Conservation (phyloP, 2,113 vertebrate genomes). For the Dromaius novaehollandiae region DNA sequence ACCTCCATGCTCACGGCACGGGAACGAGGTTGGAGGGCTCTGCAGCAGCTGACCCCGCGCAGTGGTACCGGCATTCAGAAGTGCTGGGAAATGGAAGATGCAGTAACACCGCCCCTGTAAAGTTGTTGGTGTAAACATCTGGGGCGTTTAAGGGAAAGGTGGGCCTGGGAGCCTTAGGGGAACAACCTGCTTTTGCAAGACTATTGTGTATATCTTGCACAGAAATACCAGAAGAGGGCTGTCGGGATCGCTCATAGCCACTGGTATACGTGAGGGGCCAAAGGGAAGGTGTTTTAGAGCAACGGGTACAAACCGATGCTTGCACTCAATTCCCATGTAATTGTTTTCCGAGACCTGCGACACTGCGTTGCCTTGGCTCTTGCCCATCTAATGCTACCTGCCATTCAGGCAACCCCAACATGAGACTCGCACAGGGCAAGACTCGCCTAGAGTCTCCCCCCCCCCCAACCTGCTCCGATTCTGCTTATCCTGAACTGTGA, state of each 20-base stretch:
- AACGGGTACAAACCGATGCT: neutral
- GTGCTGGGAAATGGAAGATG: neutral
- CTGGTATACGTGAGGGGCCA: neutral
- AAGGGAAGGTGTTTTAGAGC: neutral
- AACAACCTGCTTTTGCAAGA: neutral
- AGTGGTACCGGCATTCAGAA: neutral
- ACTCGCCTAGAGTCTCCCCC: no score
- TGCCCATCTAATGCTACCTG: neutral
- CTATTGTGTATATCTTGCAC: neutral
- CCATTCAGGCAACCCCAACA: neutral
- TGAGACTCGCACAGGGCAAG: fast-evolving
- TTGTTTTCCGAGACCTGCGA: neutral
- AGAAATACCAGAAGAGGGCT: fast-evolving
- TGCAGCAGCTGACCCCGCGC: neutral
- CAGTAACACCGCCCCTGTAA: neutral
- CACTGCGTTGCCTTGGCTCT: neutral
- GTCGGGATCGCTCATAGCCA: neutral
- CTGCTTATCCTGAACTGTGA: neutral
- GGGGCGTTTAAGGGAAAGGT: neutral
- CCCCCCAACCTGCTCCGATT: neutral
- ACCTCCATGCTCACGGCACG: neutral
- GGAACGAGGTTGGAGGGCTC: neutral
- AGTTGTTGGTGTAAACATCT: neutral
- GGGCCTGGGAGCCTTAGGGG: neutral
- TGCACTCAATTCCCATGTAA: neutral